Percentiles rank a stretch among this genome's conserved stretches.
phyloP scores from a whole-genome alignment of 2,113 vertebrate species.

The Rhizomys pruinosus region DNA sequence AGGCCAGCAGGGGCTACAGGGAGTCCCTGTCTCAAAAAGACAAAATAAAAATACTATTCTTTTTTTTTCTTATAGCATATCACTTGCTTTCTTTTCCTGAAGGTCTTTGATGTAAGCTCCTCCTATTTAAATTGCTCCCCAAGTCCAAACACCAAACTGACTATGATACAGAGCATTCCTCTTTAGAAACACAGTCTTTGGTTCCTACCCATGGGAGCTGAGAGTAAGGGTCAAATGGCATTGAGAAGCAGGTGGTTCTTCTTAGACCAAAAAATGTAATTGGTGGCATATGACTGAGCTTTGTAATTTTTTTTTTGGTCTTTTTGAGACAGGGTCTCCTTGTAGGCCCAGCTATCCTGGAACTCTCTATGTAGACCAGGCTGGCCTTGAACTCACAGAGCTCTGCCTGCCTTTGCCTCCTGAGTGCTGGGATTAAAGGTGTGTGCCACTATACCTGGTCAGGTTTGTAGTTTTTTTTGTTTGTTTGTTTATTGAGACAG shows the following conservation, averaged over 20 bases:
- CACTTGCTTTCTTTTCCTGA: not conserved
- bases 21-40: too few relatives aligned
- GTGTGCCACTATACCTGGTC: too few relatives aligned
- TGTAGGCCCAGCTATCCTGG: too few relatives aligned
- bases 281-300: not conserved
- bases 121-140: slow-evolving; percentile 25
- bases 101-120: not conserved
- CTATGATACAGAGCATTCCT: not conserved
- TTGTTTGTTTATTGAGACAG: too few relatives aligned
- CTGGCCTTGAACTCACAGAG: too few relatives aligned
- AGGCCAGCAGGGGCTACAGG: too few relatives aligned
- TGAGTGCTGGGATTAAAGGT: too few relatives aligned
- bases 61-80: slow-evolving; percentile 13
- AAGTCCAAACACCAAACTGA: not conserved
- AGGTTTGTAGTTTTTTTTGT: too few relatives aligned
- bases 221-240: not conserved
- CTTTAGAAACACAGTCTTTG: not conserved
- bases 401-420: too few relatives aligned
- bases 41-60: not conserved
- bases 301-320: not conserved
- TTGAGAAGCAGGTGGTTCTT: not conserved
- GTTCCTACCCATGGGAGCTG: not conserved
- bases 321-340: too few relatives aligned
- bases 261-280: not conserved
- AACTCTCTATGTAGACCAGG: too few relatives aligned